These are phyloP conservation scores for Tetraneura akinire DNA, from an alignment of 1,140 invertebrate genomes.

Conservation along the genomic window DNA sequence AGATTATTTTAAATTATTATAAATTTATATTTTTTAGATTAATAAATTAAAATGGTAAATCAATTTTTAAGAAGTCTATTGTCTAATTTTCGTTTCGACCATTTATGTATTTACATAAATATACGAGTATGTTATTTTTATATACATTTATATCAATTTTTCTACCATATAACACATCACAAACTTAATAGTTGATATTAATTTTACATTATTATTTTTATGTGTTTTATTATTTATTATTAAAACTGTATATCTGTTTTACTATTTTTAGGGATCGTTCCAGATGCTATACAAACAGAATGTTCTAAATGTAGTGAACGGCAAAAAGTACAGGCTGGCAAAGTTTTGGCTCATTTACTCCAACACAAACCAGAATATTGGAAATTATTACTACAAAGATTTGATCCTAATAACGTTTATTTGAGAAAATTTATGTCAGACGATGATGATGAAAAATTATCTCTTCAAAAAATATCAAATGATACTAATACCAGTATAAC, in stretches of 20 bases:
- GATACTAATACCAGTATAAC: background rate
- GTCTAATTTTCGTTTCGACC: too few relatives aligned
- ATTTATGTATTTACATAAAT: too few relatives aligned
- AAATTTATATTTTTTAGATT: too few relatives aligned
- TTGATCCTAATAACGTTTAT: conserved; percentile 65
- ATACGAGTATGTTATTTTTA: too few relatives aligned
- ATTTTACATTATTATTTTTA: too few relatives aligned
- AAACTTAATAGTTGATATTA: too few relatives aligned
- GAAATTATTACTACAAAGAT: conserved; percentile 64
- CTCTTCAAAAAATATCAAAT: background rate
- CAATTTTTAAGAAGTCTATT: too few relatives aligned
- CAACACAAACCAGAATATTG: conserved; percentile 65
- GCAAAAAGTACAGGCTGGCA: conserved; percentile 55
- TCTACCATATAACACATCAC: too few relatives aligned
- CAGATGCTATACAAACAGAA: conserved; percentile 56
- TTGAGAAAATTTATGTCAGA: conserved; percentile 61
- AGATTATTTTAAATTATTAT: too few relatives aligned
- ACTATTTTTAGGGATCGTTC: conserved; percentile 55
- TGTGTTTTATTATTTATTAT: background rate
- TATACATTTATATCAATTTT: too few relatives aligned
- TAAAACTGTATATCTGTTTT: background rate
- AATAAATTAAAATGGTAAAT: too few relatives aligned
- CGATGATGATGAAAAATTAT: background rate
- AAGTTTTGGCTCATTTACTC: conserved; percentile 59
- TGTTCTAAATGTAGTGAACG: conserved; percentile 56